These are phyloP conservation scores for Helogale parvula DNA, from an alignment of 2,113 vertebrate species.

Conservation along the genomic window DNA sequence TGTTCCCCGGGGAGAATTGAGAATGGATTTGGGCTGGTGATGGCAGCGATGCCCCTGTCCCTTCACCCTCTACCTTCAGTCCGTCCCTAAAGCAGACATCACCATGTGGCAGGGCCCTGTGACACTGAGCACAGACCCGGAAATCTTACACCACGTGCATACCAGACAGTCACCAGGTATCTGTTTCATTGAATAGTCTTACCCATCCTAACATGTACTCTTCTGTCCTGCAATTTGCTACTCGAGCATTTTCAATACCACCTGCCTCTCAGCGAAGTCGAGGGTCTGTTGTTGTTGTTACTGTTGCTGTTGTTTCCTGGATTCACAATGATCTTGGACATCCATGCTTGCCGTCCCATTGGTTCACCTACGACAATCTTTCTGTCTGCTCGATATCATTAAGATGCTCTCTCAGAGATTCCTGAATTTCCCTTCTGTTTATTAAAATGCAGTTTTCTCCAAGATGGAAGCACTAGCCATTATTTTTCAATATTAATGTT, in stretches of 20 bases:
- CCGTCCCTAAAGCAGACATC: not conserved
- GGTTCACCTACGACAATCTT: not conserved
- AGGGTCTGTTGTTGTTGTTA: not conserved
- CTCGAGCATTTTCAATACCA: not conserved
- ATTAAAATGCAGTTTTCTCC: slow-evolving; percentile 74
- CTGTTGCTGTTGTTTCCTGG: not conserved
- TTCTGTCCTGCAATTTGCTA: not conserved
- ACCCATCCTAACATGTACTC: not conserved
- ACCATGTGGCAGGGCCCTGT: rapidly evolving
- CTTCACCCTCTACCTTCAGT: not conserved
- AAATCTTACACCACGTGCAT: rapidly evolving
- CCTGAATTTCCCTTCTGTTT: slow-evolving; percentile 54
- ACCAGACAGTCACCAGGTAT: rapidly evolving
- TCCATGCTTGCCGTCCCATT: not conserved
- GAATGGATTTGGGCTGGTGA: not conserved
- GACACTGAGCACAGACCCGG: not conserved
- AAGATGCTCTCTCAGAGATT: slow-evolving; percentile 42
- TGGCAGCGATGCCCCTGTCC: too few relatives aligned
- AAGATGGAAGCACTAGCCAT: slow-evolving; percentile 53
- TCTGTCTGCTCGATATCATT: not conserved
- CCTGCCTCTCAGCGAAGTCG: not conserved
- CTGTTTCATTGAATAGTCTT: too few relatives aligned
- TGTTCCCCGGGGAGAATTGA: not conserved
- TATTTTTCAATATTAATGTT: slow-evolving; percentile 85
- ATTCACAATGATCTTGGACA: not conserved